Base-by-base conservation (phyloP, 64 coral and sea anemone species). In the Montipora efflorescens region DNA sequence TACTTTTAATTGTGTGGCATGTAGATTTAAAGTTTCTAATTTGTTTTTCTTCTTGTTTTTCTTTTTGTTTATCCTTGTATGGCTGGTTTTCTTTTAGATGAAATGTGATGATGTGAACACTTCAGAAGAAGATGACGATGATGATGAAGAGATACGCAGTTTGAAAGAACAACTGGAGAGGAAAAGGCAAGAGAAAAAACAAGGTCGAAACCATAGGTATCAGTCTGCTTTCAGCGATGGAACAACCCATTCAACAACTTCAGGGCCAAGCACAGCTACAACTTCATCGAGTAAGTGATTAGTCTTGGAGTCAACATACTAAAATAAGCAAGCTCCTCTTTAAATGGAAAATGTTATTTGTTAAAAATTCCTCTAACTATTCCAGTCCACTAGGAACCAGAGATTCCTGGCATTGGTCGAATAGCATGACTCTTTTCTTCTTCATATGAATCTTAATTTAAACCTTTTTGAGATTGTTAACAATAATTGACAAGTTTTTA, bases 71-170 rank as follows among this genome's bases (percentile, higher is more conserved):
- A 4, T 51, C 12, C 67, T 19, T 15, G 9, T 64, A 6, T 52
- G 48, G 7, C n/a, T 48, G 50, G 44, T 76, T 22, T 43, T 45
- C 55, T 64, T 87, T 52, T 23, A 99, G 98, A 99, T 99, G 95
- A 99, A 99, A 66, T 99, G 95, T 68, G 98, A 99, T 46, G 76
- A 74, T 19, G 84, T 92, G 45, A 49, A 84, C 14, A 28, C 80
- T 61, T 99, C 98, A 79, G 95, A 92, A 47, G 84, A 91, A 8
- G 97, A 64, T 4, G 61, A 64, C 3, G 61, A 96, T 80, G 96
- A 98, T 22, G 98, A 98, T 80, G 96, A 96, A 83, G 96, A 98
- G 47, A 98, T 98, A 16, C 79, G 88, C 9, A 77, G 91, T 48
- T 75, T 98, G 16, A 98, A 98, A 48, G 61, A 94, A 74, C 79